phyloP scores from a whole-genome alignment of 30 jellyfish, hydroid and myxozoan species.

The Chrysaora quinquecirrha region DNA sequence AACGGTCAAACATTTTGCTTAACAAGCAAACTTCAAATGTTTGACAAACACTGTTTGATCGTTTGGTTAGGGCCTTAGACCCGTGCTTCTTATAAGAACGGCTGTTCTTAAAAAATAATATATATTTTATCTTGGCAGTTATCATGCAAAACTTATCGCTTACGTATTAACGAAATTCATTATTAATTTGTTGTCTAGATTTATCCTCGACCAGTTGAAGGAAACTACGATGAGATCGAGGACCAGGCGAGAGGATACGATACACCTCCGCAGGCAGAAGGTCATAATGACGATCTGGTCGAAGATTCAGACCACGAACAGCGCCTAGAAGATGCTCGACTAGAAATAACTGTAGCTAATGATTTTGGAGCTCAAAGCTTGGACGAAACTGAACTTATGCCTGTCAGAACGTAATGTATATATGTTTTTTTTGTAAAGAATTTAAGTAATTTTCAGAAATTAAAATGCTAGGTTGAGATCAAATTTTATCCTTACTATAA shows the following conservation, averaged over 20 bases:
- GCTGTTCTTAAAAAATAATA: not conserved
- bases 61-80: no score
- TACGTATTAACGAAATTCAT: no score
- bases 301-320: not conserved
- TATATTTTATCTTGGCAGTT: no score
- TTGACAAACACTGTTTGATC: no score
- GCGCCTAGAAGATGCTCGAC: not conserved
- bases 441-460: no score
- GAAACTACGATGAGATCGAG: not conserved
- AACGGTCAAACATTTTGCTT: no score
- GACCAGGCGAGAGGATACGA: not conserved
- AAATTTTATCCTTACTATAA: not conserved
- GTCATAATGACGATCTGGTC: not conserved
- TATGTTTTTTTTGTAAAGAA: no score
- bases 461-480: not conserved
- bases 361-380: not conserved
- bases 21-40: no score
- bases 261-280: not conserved
- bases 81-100: not conserved
- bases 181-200: no score
- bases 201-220: not conserved
- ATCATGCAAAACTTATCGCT: no score
- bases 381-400: not conserved
- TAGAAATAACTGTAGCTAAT: not conserved
- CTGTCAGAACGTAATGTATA: not conserved